phyloP scores from a whole-genome alignment of 2,888 invertebrate genomes.

The Congeria kusceri region DNA sequence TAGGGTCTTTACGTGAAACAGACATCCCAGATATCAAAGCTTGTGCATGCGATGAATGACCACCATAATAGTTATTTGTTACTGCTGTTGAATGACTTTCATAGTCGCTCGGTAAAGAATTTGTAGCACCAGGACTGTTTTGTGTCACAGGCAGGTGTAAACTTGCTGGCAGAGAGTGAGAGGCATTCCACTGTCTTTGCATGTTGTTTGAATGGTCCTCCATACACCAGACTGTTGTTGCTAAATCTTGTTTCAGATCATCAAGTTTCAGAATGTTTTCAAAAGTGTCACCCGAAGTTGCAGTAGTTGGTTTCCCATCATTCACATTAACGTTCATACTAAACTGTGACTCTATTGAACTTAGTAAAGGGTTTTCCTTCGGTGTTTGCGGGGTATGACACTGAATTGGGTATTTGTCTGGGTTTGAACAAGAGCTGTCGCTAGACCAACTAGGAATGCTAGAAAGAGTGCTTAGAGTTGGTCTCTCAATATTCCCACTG shows the following conservation, averaged over 20 bases:
- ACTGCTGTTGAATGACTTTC: slow-evolving; percentile 4
- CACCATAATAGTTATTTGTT: too few species aligned
- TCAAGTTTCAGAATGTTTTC: slow-evolving; percentile 48
- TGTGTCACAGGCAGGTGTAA: slow-evolving; percentile 30
- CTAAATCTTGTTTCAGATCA: slow-evolving; percentile 43
- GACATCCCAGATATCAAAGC: too few species aligned
- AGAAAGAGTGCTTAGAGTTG: slow-evolving; percentile 21
- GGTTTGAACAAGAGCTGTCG: slow-evolving; percentile 43
- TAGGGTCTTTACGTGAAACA: too few species aligned
- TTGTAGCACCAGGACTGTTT: slow-evolving; percentile 6
- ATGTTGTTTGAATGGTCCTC: neutral
- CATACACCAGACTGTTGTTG: slow-evolving; percentile 6
- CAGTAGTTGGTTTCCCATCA: neutral
- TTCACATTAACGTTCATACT: neutral
- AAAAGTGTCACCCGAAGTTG: slow-evolving; percentile 23
- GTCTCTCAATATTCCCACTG: slow-evolving; percentile 14
- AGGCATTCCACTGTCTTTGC: neutral
- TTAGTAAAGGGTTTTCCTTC: slow-evolving; percentile 50
- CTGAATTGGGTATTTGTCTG: slow-evolving; percentile 58
- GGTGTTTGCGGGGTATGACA: slow-evolving; percentile 63
- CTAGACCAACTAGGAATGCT: slow-evolving; percentile 42
- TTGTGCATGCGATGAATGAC: too few species aligned
- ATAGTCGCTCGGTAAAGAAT: slow-evolving; percentile 51
- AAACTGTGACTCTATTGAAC: slow-evolving; percentile 52
- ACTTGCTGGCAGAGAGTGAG: slow-evolving; percentile 50